These are phyloP conservation scores for Lepidocolaptes lacrymiger DNA, from an alignment of 2,797 vertebrate genomes.

Conservation along the genomic window DNA sequence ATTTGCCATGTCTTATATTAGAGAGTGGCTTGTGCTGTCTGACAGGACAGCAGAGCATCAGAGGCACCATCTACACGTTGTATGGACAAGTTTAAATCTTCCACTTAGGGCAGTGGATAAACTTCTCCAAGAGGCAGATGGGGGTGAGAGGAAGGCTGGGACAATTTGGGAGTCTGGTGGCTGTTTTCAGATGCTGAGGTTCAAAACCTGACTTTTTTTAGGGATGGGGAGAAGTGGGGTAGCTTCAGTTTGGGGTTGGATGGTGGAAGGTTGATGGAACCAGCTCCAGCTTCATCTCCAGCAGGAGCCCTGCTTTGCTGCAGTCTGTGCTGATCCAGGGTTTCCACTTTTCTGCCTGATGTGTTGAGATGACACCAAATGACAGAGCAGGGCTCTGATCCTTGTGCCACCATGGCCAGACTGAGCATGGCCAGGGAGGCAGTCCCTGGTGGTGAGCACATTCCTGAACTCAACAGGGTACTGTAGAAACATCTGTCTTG, in stretches of 20 bases:
- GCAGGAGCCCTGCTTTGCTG: neutral
- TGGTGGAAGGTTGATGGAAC: neutral
- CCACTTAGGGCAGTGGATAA: neutral
- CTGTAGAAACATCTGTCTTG: constrained; percentile 66
- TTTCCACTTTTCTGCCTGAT: neutral
- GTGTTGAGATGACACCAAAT: neutral
- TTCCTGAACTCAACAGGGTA: constrained; percentile 53
- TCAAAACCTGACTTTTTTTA: neutral
- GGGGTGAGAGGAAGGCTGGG: neutral
- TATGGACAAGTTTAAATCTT: neutral
- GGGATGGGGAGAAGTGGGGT: neutral
- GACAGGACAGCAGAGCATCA: neutral
- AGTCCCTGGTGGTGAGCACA: constrained; percentile 18
- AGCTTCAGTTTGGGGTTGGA: neutral
- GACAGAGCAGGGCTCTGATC: neutral
- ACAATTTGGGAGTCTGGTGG: neutral
- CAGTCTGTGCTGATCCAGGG: neutral
- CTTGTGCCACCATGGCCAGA: neutral
- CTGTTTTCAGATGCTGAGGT: constrained; percentile 18
- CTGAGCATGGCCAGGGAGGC: constrained; percentile 26
- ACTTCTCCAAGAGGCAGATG: neutral
- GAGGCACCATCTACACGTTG: neutral
- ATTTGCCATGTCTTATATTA: neutral
- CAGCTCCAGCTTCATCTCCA: neutral
- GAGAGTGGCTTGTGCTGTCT: neutral